Conservation (phyloP, 2,888 invertebrate species). For the Orthonevra nobilis region DNA sequence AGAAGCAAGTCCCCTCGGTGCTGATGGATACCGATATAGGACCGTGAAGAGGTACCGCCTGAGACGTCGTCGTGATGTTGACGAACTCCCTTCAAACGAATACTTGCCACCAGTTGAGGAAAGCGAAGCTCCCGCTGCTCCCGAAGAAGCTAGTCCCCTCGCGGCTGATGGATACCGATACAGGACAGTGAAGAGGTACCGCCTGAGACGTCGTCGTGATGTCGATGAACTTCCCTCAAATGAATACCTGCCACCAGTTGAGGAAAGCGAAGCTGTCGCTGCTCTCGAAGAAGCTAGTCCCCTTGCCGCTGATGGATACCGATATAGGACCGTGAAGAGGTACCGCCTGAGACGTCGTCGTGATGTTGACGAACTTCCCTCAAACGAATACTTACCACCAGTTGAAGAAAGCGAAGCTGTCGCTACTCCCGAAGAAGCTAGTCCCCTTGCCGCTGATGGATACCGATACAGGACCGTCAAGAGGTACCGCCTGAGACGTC, state of each 20-base stretch:
- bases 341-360: slow-evolving; percentile 73
- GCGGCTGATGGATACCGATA: slow-evolving; percentile 53
- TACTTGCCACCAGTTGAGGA: slow-evolving; percentile 68
- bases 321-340: slow-evolving; percentile 76
- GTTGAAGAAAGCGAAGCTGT: slow-evolving; percentile 7
- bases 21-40: slow-evolving; percentile 72
- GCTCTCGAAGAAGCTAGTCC: slow-evolving; percentile 46
- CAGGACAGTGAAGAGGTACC: slow-evolving; percentile 27
- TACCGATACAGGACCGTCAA: slow-evolving; percentile 77
- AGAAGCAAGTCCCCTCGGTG: slow-evolving; percentile 13
- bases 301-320: slow-evolving; percentile 75
- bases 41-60: slow-evolving; percentile 68
- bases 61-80: slow-evolving; percentile 71
- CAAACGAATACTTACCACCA: slow-evolving; percentile 50
- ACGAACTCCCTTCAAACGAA: slow-evolving; percentile 69
- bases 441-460: slow-evolving; percentile 73
- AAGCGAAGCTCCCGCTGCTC: neutral
- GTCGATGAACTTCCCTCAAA: slow-evolving; percentile 25
- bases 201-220: slow-evolving; percentile 41
- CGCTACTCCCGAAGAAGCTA: slow-evolving; percentile 30
- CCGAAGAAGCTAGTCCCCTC: slow-evolving; percentile 20
- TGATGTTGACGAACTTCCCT: slow-evolving; percentile 70
- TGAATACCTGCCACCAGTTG: slow-evolving; percentile 54
- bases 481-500: slow-evolving; percentile 73
- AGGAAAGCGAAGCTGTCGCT: slow-evolving; percentile 27